These are phyloP conservation scores for Mayetiola destructor DNA, from an alignment of 2,888 invertebrate species.

Conservation along the genomic window DNA sequence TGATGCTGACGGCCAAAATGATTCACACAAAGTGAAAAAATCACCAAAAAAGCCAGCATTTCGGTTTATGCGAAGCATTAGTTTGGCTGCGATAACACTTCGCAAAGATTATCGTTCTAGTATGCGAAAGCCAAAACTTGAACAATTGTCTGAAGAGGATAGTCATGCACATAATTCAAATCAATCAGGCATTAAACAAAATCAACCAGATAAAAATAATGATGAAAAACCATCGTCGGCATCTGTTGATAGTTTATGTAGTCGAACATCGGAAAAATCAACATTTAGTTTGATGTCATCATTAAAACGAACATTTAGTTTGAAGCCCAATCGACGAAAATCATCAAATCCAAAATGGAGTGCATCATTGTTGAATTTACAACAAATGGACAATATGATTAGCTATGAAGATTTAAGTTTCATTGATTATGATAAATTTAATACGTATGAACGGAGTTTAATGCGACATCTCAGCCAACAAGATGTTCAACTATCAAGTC, in stretches of 20 bases:
- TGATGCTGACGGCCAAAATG: slow-evolving; percentile 2
- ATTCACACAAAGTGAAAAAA: not conserved
- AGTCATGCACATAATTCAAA: not conserved
- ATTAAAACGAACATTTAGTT: slow-evolving; percentile 27
- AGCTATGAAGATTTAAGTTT: slow-evolving; percentile 43
- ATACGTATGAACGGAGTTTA: slow-evolving; percentile 31
- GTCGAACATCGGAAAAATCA: not conserved
- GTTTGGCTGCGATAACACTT: slow-evolving; percentile 30
- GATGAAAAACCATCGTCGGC: not conserved
- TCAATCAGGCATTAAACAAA: not conserved
- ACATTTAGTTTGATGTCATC: slow-evolving; percentile 22
- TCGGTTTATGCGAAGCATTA: slow-evolving; percentile 32
- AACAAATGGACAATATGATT: slow-evolving; percentile 41
- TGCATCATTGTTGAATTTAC: slow-evolving; percentile 39
- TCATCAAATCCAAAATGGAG: slow-evolving; percentile 37
- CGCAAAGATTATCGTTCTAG: slow-evolving; percentile 28
- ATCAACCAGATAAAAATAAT: not conserved
- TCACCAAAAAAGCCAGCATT: slow-evolving; percentile 21
- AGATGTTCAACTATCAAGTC: not conserved
- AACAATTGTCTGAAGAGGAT: slow-evolving; percentile 31
- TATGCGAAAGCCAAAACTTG: slow-evolving; percentile 31
- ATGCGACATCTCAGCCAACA: not conserved
- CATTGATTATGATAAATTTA: slow-evolving; percentile 41
- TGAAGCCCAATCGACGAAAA: slow-evolving; percentile 28
- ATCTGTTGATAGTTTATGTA: not conserved